Conservation (phyloP, 2,113 vertebrate species). For the Hymenochirus boettgeri region DNA sequence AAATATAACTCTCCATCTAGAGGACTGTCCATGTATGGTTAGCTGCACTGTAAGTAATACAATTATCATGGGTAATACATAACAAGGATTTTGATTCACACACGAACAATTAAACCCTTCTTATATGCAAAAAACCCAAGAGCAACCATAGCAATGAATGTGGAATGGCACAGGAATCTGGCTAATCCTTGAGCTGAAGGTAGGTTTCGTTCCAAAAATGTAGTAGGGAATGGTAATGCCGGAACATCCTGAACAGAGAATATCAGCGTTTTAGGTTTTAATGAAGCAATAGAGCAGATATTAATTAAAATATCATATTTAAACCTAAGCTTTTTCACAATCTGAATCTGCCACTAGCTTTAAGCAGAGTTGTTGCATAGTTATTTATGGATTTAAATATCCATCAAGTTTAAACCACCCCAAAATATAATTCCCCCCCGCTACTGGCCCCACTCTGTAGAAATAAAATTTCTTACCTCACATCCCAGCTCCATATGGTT, state of each 20-base stretch:
- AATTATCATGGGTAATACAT: neutral
- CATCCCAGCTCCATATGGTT: too few relatives aligned
- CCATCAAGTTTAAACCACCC: too few relatives aligned
- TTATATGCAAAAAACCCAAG: conserved; percentile 63
- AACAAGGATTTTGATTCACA: neutral
- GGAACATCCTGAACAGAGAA: conserved; percentile 74
- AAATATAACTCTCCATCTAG: too few relatives aligned
- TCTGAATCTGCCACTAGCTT: too few relatives aligned
- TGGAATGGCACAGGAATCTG: conserved; percentile 67
- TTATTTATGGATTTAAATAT: too few relatives aligned
- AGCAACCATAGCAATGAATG: conserved; percentile 57
- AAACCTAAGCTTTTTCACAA: too few relatives aligned
- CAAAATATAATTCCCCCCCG: too few relatives aligned
- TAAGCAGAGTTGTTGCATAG: too few relatives aligned
- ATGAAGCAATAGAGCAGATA: neutral
- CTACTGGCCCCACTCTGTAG: too few relatives aligned
- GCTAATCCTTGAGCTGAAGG: conserved; percentile 77
- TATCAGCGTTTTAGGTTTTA: neutral
- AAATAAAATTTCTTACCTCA: too few relatives aligned
- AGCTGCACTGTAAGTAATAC: neutral
- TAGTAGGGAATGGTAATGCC: conserved; percentile 65
- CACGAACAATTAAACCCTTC: conserved; percentile 61
- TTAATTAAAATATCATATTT: neutral
- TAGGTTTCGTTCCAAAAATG: conserved; percentile 84
- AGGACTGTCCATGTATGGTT: too few relatives aligned